Evolutionary conservation across 2,113 vertebrate genomes (phyloP).

Genomic region (Philantomba maxwellii): DNA sequence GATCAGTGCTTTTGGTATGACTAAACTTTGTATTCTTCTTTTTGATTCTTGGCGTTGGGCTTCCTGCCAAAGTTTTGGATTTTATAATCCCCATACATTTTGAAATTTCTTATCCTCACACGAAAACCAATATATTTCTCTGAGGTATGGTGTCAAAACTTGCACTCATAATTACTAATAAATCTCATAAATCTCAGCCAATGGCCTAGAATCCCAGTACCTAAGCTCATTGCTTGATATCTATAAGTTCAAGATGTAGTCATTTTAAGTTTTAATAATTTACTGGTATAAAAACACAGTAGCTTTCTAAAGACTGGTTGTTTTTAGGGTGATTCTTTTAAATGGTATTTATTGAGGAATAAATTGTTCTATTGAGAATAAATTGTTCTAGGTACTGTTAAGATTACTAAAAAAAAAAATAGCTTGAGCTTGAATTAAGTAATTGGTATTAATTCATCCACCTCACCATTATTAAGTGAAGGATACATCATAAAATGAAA

Average conservation of each 20-base stretch:
- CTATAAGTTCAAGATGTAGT: neutral
- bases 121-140: neutral
- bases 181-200: neutral
- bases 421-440: neutral
- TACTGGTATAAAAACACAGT: neutral
- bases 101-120: neutral
- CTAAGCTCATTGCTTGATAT: neutral
- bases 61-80: neutral
- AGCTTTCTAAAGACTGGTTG: neutral
- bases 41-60: neutral
- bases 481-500: constrained; percentile 74
- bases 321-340: neutral
- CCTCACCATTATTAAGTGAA: constrained; percentile 76
- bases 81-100: neutral
- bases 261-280: neutral
- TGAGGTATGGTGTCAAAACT: neutral
- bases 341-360: neutral
- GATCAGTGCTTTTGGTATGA: neutral
- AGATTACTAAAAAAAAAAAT: neutral
- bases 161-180: neutral
- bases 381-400: neutral
- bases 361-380: neutral
- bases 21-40: neutral
- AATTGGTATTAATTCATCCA: constrained; percentile 65
- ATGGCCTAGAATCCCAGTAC: neutral